Evolutionary conservation across 2,113 vertebrate genomes (phyloP).

Genomic region (Thomomys bottae): DNA sequence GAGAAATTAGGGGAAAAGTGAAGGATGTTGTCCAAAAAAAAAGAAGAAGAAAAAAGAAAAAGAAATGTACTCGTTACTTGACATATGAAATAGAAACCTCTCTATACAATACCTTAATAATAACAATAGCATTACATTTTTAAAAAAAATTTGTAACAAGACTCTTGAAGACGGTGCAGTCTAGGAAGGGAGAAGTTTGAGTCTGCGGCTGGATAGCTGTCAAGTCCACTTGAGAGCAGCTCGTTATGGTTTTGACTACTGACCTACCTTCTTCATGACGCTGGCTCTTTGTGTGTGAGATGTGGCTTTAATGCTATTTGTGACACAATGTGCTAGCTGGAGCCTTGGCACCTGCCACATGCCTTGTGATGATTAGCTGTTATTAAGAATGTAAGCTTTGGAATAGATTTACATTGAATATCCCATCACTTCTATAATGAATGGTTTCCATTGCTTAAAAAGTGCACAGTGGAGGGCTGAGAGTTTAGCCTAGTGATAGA

Average conservation of each 20-base stretch:
- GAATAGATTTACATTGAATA: not conserved
- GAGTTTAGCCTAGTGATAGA: too few relatives aligned
- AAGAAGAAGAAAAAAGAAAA: too few relatives aligned
- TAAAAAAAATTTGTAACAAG: not conserved
- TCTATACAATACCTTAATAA: too few relatives aligned
- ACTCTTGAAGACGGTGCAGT: not conserved
- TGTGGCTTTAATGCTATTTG: not conserved
- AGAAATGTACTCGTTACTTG: too few relatives aligned
- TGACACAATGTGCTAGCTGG: not conserved
- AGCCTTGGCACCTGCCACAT: accelerated
- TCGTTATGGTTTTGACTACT: not conserved
- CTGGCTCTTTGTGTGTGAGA: not conserved
- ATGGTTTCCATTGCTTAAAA: slow-evolving; percentile 15
- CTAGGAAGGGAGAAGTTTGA: not conserved
- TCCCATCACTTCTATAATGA: not conserved
- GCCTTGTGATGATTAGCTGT: not conserved
- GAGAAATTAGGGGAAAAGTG: too few relatives aligned
- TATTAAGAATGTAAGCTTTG: not conserved
- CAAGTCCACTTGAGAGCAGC: not conserved
- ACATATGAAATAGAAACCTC: too few relatives aligned
- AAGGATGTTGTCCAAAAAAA: too few relatives aligned
- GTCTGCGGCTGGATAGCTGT: not conserved
- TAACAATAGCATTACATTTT: too few relatives aligned
- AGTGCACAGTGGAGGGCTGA: not conserved
- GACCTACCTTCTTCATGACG: not conserved